A percentile compares a stretch with the other conserved stretches of the same genome.
phyloP scores from a whole-genome alignment of 2,797 vertebrate species.

The Phrynocephalus guinanensis region DNA sequence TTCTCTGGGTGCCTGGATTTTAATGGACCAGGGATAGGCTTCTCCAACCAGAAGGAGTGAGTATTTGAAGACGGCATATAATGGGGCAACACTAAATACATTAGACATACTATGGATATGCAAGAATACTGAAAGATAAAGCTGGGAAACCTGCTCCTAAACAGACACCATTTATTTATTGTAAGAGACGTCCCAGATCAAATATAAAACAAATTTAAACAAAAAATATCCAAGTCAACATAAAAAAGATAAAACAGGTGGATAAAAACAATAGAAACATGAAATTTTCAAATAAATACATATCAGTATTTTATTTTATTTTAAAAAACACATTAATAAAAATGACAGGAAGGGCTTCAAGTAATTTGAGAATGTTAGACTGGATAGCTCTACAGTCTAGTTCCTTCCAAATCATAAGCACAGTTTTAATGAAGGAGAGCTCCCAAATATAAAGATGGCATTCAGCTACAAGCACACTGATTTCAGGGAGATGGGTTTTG shows the following conservation, averaged over 20 bases:
- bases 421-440: neutral
- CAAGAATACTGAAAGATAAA: neutral
- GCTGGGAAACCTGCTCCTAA: neutral
- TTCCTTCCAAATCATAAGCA: neutral
- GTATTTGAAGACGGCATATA: neutral
- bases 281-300: neutral
- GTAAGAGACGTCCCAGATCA: neutral
- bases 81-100: neutral
- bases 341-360: neutral
- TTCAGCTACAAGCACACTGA: neutral
- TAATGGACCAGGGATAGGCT: neutral
- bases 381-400: no score
- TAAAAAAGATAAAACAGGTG: neutral
- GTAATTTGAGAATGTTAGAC: neutral
- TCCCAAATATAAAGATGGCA: neutral
- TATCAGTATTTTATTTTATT: neutral
- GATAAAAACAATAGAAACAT: neutral
- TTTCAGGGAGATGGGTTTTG: neutral
- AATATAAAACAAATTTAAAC: neutral
- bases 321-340: neutral
- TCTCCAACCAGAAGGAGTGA: neutral
- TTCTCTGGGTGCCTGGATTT: neutral
- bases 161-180: neutral
- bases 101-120: neutral
- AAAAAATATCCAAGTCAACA: neutral